These are phyloP conservation scores for Rotaria macrura DNA, from an alignment of 2,888 invertebrate genomes.

Conservation along the genomic window DNA sequence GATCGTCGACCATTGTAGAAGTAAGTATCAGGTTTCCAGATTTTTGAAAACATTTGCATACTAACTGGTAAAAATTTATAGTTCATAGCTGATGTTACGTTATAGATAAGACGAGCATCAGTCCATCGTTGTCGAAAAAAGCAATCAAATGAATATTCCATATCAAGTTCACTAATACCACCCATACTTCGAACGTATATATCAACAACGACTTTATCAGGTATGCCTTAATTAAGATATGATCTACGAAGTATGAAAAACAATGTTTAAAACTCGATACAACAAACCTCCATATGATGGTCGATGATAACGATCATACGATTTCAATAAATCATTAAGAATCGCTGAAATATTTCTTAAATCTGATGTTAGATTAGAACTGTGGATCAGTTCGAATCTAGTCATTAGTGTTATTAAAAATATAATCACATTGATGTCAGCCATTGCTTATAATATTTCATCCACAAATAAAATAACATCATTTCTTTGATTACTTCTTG, in stretches of 20 bases:
- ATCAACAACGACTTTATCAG: constrained; percentile 25
- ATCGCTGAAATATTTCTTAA: constrained; percentile 17
- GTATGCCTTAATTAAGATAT: neutral
- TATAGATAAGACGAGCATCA: constrained; percentile 65
- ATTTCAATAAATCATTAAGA: constrained; percentile 18
- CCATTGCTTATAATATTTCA: neutral
- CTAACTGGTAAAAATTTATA: constrained; percentile 59
- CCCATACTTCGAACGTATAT: constrained; percentile 33
- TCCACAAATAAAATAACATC: neutral
- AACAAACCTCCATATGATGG: constrained; percentile 21
- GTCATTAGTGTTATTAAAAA: neutral
- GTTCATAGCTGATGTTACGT: constrained; percentile 37
- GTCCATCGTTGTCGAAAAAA: constrained; percentile 80
- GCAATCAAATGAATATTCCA: constrained; percentile 55
- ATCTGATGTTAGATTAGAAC: neutral
- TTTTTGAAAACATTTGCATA: constrained; percentile 72
- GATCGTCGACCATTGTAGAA: constrained; percentile 55
- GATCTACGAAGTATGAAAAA: neutral
- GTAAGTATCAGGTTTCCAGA: constrained; percentile 92
- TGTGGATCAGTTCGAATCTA: neutral
- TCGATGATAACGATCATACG: constrained; percentile 23
- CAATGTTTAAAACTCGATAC: neutral
- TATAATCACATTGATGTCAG: neutral
- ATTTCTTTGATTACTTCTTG: neutral
- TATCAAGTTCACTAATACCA: constrained; percentile 27